Conservation (phyloP, 2,797 vertebrate genomes). For the Valencia hispanica region DNA sequence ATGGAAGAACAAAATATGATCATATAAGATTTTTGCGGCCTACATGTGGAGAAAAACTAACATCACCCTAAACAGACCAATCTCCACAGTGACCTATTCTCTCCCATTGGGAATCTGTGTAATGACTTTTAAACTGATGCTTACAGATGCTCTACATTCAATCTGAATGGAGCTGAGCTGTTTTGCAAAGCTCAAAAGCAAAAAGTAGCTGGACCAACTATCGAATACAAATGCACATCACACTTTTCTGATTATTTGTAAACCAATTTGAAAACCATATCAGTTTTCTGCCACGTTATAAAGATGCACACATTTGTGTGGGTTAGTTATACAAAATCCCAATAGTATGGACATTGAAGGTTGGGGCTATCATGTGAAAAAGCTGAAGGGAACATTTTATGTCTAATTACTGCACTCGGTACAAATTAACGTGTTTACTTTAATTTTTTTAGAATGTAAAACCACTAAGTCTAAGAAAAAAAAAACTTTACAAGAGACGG, state of each 20-base stretch:
- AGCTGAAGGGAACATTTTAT: background rate
- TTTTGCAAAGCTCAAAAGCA: too few relatives aligned
- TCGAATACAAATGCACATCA: too few relatives aligned
- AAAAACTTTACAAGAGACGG: background rate
- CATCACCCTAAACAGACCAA: background rate
- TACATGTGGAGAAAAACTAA: background rate
- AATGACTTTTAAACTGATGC: background rate
- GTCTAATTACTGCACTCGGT: conserved; percentile 1
- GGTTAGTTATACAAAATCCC: background rate
- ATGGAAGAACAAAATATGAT: background rate
- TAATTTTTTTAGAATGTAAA: conserved; percentile 67
- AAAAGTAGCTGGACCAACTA: too few relatives aligned
- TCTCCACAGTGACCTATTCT: too few relatives aligned
- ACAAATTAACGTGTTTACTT: conserved; percentile 29
- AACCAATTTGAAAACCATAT: background rate
- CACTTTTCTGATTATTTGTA: too few relatives aligned
- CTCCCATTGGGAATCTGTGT: too few relatives aligned
- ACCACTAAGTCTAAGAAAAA: conserved; percentile 74
- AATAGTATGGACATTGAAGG: background rate
- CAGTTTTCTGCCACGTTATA: background rate
- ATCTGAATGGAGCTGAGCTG: too few relatives aligned
- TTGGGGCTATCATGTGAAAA: background rate
- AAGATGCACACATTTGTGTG: background rate
- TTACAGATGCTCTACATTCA: background rate
- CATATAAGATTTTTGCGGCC: background rate